phyloP scores from a whole-genome alignment of 2,888 invertebrate genomes.

The Mechanitis mazaeus region DNA sequence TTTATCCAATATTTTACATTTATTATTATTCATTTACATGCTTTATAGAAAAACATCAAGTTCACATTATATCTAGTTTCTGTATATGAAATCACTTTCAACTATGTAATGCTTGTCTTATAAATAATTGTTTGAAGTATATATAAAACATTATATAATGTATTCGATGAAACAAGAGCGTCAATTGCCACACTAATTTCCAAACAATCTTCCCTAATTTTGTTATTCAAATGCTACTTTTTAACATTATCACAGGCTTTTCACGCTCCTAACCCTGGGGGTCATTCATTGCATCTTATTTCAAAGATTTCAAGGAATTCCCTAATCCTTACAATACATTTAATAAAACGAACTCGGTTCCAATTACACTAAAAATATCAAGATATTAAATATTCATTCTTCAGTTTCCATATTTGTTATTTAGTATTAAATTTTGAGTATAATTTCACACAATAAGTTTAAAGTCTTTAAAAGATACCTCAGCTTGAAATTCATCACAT shows the following conservation, averaged over 20 bases:
- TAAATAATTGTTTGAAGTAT: conserved; percentile 45
- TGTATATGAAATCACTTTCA: conserved; percentile 58
- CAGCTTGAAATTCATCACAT: conserved; percentile 14
- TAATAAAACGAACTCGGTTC: conserved; percentile 33
- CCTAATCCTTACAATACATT: conserved; percentile 31
- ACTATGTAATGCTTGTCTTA: conserved; percentile 39
- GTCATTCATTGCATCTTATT: conserved; percentile 62
- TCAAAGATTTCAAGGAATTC: conserved; percentile 46
- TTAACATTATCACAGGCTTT: conserved; percentile 72
- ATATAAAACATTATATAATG: conserved; percentile 35
- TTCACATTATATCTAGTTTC: conserved; percentile 25
- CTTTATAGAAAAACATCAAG: conserved; percentile 49
- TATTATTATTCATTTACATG: conserved; percentile 17
- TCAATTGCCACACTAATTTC: conserved; percentile 47
- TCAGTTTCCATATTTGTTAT: conserved; percentile 16
- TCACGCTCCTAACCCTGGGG: conserved; percentile 61
- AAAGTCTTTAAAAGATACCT: conserved; percentile 17
- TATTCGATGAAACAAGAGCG: conserved; percentile 45
- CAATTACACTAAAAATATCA: conserved; percentile 30
- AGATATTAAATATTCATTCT: conserved; percentile 18
- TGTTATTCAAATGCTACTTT: conserved; percentile 49
- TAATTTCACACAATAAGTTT: conserved; percentile 20
- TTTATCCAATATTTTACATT: conserved; percentile 43
- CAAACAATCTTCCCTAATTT: conserved; percentile 39
- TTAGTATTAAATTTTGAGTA: conserved; percentile 20